Percentiles rank a stretch among this genome's conserved stretches.
phyloP scores from a whole-genome alignment of 2,888 invertebrate species.

The Zeuzera pyrina region DNA sequence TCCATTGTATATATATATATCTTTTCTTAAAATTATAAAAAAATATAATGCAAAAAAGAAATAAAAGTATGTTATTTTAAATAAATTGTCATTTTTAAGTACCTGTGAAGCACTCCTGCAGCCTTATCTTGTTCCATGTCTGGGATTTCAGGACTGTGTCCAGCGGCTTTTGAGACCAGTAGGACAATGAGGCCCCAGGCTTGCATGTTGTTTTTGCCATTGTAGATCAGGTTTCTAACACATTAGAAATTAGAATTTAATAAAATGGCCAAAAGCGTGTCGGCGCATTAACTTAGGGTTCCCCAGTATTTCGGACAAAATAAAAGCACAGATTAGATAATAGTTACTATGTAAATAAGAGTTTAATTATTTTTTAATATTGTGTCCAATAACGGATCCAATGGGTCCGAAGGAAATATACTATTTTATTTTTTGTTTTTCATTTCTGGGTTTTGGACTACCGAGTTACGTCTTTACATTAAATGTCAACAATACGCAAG shows the following conservation, averaged over 20 bases:
- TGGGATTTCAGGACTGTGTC: slow-evolving; percentile 83
- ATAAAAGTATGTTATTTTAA: neutral
- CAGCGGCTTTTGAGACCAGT: slow-evolving; percentile 93
- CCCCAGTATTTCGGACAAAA: too few relatives aligned
- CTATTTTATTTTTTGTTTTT: too few relatives aligned
- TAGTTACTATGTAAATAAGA: too few relatives aligned
- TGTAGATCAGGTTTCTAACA: slow-evolving; percentile 86
- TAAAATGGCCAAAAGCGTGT: neutral
- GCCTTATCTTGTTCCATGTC: slow-evolving; percentile 90
- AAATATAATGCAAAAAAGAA: neutral
- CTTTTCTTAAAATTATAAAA: neutral
- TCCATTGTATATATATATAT: neutral
- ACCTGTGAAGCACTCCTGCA: slow-evolving; percentile 87
- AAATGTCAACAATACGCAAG: too few relatives aligned
- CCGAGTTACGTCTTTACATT: too few relatives aligned
- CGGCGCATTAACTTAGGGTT: neutral
- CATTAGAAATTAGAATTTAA: slow-evolving; percentile 1
- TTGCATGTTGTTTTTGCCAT: slow-evolving; percentile 94
- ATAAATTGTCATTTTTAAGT: slow-evolving; percentile 4
- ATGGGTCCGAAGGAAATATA: too few relatives aligned
- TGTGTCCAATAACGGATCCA: too few relatives aligned
- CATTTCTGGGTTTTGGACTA: too few relatives aligned
- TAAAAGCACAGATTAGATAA: too few relatives aligned
- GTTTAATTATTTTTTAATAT: too few relatives aligned
- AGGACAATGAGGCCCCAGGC: slow-evolving; percentile 95